These are phyloP conservation scores for Acanthisitta chloris DNA, from an alignment of 2,113 vertebrate species.

Conservation along the genomic window DNA sequence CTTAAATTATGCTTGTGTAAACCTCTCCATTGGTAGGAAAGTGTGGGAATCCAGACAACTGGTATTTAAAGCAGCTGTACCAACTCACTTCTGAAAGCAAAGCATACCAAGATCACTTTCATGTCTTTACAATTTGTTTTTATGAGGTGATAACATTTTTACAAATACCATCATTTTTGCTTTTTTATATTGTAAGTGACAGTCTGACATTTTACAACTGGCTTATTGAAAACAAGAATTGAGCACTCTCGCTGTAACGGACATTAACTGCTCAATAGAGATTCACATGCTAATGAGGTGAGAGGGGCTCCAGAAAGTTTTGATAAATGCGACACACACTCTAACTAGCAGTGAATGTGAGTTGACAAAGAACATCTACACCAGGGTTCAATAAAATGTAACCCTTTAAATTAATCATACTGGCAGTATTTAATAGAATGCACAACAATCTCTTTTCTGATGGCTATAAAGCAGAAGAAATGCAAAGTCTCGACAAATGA, in stretches of 20 bases:
- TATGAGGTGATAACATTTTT: constrained; percentile 89
- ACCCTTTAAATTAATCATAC: constrained; percentile 85
- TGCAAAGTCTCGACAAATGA: constrained; percentile 72
- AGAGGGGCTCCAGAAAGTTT: constrained; percentile 87
- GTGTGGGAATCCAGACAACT: constrained; percentile 94
- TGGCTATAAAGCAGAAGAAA: constrained; percentile 75
- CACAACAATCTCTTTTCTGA: constrained; percentile 80
- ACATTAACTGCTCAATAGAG: constrained; percentile 90
- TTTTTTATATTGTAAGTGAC: constrained; percentile 88
- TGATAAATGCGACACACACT: constrained; percentile 89
- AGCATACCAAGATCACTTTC: constrained; percentile 82
- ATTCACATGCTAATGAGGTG: constrained; percentile 97
- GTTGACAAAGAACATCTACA: constrained; percentile 80
- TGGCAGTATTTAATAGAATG: constrained; percentile 82
- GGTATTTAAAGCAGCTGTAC: constrained; percentile 84
- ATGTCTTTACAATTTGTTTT: constrained; percentile 88
- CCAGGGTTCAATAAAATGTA: constrained; percentile 79
- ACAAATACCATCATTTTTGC: constrained; percentile 88
- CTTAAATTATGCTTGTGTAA: constrained; percentile 91
- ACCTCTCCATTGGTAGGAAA: constrained; percentile 88
- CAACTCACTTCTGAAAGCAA: constrained; percentile 85
- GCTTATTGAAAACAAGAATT: constrained; percentile 86
- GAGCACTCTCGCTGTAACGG: constrained; percentile 86
- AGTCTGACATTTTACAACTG: constrained; percentile 88
- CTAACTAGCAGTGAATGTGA: constrained; percentile 80